These are phyloP conservation scores for Dipodomys spectabilis DNA, from an alignment of 2,113 vertebrate genomes.

Conservation along the genomic window DNA sequence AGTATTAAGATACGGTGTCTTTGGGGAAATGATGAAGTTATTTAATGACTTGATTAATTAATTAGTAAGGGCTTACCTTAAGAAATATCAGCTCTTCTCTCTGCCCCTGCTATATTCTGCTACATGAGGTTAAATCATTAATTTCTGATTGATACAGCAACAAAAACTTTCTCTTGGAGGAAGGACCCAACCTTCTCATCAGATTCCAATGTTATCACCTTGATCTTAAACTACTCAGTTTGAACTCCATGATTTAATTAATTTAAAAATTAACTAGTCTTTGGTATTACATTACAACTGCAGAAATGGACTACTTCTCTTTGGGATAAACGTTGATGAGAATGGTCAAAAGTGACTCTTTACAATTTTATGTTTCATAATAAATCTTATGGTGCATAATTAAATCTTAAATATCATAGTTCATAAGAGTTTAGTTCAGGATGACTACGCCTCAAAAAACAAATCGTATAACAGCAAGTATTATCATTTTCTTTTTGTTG, in stretches of 20 bases:
- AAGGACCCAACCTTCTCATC: background rate
- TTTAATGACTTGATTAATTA: background rate
- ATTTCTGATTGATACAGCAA: background rate
- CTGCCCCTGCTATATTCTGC: background rate
- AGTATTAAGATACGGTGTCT: background rate
- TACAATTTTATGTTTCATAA: background rate
- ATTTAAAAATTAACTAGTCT: background rate
- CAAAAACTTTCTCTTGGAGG: background rate
- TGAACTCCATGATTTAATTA: too few species aligned
- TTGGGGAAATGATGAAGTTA: background rate
- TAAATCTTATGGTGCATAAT: too few species aligned
- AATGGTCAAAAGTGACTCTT: background rate
- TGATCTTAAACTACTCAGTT: background rate
- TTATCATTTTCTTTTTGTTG: constrained; percentile 23
- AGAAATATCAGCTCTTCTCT: background rate
- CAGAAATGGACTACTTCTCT: background rate
- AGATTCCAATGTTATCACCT: background rate
- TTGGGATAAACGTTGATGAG: background rate
- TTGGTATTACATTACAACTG: background rate
- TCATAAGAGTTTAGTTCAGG: background rate
- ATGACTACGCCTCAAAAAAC: background rate
- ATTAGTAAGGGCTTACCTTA: too few species aligned
- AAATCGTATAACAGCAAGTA: background rate
- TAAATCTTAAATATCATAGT: too few species aligned
- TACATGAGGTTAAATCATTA: background rate